Conservation (phyloP, 1,140 invertebrate genomes). For the Tetramorium simillimum region DNA sequence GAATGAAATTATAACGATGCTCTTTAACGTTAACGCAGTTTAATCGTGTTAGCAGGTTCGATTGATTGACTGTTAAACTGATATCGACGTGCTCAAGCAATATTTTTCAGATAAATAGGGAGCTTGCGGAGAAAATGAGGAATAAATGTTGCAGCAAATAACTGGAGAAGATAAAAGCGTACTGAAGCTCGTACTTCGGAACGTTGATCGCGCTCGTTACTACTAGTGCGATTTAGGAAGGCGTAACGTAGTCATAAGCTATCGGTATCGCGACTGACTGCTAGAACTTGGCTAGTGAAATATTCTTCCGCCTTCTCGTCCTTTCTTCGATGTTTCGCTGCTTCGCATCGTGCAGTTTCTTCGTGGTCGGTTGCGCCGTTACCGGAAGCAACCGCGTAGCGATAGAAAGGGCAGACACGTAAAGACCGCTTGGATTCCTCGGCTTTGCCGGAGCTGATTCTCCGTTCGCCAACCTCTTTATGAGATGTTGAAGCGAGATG, state of each 20-base stretch:
- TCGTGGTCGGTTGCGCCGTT: conserved; percentile 49
- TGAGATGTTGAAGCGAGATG: conserved; percentile 10
- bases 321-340: conserved; percentile 3
- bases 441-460: conserved; percentile 31
- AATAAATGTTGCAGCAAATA: background rate
- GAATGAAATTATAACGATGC: background rate
- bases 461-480: conserved; percentile 37
- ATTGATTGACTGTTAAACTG: background rate
- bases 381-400: conserved; percentile 40
- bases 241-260: conserved; percentile 4
- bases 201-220: conserved; percentile 1
- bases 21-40: background rate
- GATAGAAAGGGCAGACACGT: conserved; percentile 43
- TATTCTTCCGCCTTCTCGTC: conserved; percentile 23
- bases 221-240: conserved; percentile 1
- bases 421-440: conserved; percentile 41
- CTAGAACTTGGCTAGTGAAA: conserved; percentile 6
- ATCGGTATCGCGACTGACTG: conserved; percentile 17
- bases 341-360: conserved; percentile 31
- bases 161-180: conserved; percentile 5
- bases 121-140: background rate
- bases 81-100: background rate
- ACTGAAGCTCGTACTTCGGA: background rate
- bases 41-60: background rate
- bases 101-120: background rate